Base-by-base conservation (phyloP, 2,888 invertebrate genomes). In the Drosophila recens region DNA sequence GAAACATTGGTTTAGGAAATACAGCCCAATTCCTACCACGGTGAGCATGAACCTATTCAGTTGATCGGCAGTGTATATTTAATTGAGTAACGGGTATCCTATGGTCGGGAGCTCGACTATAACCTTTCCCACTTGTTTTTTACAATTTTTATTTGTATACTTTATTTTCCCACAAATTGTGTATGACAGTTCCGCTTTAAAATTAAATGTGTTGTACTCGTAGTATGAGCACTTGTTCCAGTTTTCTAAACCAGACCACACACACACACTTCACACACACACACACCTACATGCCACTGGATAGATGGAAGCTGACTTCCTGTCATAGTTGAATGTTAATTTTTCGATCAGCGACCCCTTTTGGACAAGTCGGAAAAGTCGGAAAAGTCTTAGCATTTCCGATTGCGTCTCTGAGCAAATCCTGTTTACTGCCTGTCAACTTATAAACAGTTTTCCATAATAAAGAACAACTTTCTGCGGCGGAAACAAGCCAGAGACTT, bases 341-440 rank as follows among this genome's bases (percentile, higher is more conserved):
- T 75, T 71, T 63, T 52, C 62, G 56, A 70, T 66, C 54, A 64
- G 64, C 62, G 73, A 75, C 68, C 67, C 69, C 74, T 68, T 79
- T 66, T 20, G n/a, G 23, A 45, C 56, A 34, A 27, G 52, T 15
- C 13, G 23, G 57, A 67, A 59, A 52, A 40, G 45, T 69, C 58
- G 58, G 45, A 34, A 57, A 38, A 67, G 71, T 78, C 78, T 72
- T 70, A 72, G 62, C 76, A 54, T 72, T 87, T 84, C 87, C 87
- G 89, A 87, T 78, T 67, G 79, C 68, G 59, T 84, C 64, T 59
- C 23, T 5, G 67, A 53, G 52, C 84, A 84, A 89, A 84, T 84
- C 84, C 84, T 89, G 89, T 84, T 84, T 89, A 81, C 87, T 84
- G 89, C 87, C 82, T 87, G 89, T 89, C 87, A 76, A 89, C 89